Percentiles rank a stretch among this genome's conserved stretches.
phyloP scores from a whole-genome alignment of 2,888 invertebrate species.

The Zygaena filipendulae region DNA sequence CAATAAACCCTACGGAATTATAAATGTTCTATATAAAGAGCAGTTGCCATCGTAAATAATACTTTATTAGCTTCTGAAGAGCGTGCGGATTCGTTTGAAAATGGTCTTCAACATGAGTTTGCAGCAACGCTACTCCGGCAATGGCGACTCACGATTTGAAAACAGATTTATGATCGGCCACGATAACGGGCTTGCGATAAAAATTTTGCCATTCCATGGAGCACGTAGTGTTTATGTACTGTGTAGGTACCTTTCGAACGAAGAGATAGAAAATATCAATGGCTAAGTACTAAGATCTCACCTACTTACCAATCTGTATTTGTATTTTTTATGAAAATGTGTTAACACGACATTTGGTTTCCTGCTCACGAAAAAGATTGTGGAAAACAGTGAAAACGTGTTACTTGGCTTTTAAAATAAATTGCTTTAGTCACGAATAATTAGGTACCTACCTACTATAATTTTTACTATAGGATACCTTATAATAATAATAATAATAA shows the following conservation, averaged over 20 bases:
- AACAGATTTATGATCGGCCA: slow-evolving; percentile 66
- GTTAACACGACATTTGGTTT: too few species aligned
- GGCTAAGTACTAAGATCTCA: too few species aligned
- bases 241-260: too few species aligned
- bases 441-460: too few species aligned
- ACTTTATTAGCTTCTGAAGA: slow-evolving; percentile 37
- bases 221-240: too few species aligned
- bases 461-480: slow-evolving; percentile 37
- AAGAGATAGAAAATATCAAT: neutral
- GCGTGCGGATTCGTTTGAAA: slow-evolving; percentile 35
- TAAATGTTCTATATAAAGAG: slow-evolving; percentile 42
- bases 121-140: slow-evolving; percentile 32
- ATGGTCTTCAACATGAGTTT: slow-evolving; percentile 31
- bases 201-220: slow-evolving; percentile 53
- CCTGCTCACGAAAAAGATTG: too few species aligned
- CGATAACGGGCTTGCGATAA: slow-evolving; percentile 67
- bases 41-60: slow-evolving; percentile 34
- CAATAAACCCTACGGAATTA: slow-evolving; percentile 41
- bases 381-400: too few species aligned
- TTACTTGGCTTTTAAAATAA: too few species aligned
- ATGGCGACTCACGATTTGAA: slow-evolving; percentile 63
- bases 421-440: too few species aligned
- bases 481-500: slow-evolving; percentile 5
- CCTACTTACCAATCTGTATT: too few species aligned
- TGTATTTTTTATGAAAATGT: too few species aligned